A percentile compares a stretch with the other conserved stretches of the same genome.
Evolutionary conservation across 2,888 invertebrate genomes (phyloP).

Genomic region (Lutraria lutraria): DNA sequence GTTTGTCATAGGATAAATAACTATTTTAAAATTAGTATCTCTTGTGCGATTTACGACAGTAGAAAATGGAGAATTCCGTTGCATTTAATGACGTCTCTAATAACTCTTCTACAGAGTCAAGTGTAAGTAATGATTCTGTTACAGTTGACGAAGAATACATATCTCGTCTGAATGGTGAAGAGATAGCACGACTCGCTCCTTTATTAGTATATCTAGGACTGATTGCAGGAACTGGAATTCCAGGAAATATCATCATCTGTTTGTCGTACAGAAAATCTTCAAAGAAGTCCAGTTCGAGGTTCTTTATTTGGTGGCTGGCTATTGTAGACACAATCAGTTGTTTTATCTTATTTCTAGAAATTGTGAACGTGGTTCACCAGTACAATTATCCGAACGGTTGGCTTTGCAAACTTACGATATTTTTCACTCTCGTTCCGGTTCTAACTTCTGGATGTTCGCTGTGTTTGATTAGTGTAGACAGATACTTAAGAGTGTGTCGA

Average conservation of each 20-base stretch:
- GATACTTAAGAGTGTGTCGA: slow-evolving; percentile 60
- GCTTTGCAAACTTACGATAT: slow-evolving; percentile 65
- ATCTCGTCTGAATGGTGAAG: slow-evolving; percentile 44
- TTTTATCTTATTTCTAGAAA: slow-evolving; percentile 53
- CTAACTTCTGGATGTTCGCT: slow-evolving; percentile 54
- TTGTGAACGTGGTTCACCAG: slow-evolving; percentile 57
- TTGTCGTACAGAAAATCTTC: slow-evolving; percentile 42
- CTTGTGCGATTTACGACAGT: too few relatives aligned
- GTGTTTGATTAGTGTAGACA: slow-evolving; percentile 58
- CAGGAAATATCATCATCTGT: slow-evolving; percentile 59
- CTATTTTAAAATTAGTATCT: too few relatives aligned
- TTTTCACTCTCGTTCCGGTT: slow-evolving; percentile 59
- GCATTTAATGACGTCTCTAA: neutral
- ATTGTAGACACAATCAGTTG: slow-evolving; percentile 60
- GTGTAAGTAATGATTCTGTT: neutral
- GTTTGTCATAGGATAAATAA: too few relatives aligned
- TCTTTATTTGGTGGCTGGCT: slow-evolving; percentile 61
- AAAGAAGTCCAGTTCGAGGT: slow-evolving; percentile 48
- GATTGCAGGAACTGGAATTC: slow-evolving; percentile 57
- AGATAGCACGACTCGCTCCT: slow-evolving; percentile 41
- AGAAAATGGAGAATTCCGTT: too few relatives aligned
- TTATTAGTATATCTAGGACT: slow-evolving; percentile 49
- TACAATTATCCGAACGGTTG: slow-evolving; percentile 50
- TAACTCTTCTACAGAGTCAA: neutral
- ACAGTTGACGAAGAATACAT: neutral